A percentile compares a stretch with the other conserved stretches of the same genome.
Evolutionary conservation across 2,113 vertebrate genomes (phyloP).

Genomic region (Catharus bicknelli): DNA sequence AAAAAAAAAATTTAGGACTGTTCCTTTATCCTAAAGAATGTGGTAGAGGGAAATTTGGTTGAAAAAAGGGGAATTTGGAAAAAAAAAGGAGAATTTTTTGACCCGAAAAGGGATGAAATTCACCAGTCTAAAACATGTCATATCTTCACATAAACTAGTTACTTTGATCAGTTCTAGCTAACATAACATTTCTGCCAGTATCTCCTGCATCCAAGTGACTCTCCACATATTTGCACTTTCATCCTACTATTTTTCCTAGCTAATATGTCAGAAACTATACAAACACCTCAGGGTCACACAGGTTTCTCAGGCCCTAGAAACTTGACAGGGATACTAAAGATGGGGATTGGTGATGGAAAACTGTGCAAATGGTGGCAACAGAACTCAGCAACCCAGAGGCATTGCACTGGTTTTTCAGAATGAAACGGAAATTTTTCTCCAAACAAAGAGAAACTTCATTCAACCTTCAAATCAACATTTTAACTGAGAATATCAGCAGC

Average conservation of each 20-base stretch:
- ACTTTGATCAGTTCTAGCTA: neutral
- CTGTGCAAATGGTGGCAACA: neutral
- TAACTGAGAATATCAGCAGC: neutral
- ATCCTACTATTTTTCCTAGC: neutral
- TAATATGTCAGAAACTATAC: neutral
- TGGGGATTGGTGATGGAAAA: neutral
- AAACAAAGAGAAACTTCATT: neutral
- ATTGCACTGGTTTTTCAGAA: neutral
- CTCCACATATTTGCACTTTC: neutral
- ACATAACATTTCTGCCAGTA: neutral
- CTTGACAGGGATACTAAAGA: neutral
- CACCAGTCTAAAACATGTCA: accelerated
- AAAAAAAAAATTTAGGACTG: neutral
- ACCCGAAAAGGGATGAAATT: too few relatives aligned
- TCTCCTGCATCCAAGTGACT: neutral
- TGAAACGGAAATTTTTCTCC: neutral
- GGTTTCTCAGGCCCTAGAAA: neutral
- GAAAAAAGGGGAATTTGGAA: too few relatives aligned
- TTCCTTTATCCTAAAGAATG: neutral
- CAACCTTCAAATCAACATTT: neutral
- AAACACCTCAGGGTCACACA: neutral
- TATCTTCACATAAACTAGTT: neutral
- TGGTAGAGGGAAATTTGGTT: too few relatives aligned
- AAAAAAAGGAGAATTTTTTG: too few relatives aligned
- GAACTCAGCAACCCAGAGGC: neutral